These are phyloP conservation scores for Pungitius pungitius DNA, from an alignment of 2,113 vertebrate genomes.

Conservation along the genomic window DNA sequence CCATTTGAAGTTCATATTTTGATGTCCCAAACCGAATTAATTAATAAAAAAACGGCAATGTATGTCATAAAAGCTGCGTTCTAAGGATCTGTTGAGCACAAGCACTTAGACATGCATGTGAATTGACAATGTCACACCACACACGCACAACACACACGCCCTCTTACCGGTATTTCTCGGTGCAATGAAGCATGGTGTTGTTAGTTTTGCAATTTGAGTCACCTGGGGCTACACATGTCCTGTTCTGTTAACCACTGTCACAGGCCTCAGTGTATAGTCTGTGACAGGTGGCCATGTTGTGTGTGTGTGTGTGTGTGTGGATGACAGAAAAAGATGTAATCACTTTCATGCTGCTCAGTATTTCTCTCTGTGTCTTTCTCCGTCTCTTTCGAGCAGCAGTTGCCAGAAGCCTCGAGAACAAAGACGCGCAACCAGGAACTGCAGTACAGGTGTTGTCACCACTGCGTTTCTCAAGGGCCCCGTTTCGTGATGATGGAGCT, in stretches of 20 bases:
- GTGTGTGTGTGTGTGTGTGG: slow-evolving; percentile 12
- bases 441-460: slow-evolving; percentile 57
- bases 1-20: neutral
- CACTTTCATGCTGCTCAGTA: neutral
- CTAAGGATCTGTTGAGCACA: slow-evolving; percentile 17
- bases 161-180: slow-evolving; percentile 57
- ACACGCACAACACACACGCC: slow-evolving; percentile 26
- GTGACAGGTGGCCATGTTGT: slow-evolving; percentile 67
- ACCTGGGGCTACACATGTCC: slow-evolving; percentile 74
- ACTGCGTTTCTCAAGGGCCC: slow-evolving; percentile 49
- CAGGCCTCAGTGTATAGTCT: slow-evolving; percentile 34
- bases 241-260: slow-evolving; percentile 67
- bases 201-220: slow-evolving; percentile 73
- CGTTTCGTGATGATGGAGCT: slow-evolving; percentile 60
- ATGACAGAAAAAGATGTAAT: slow-evolving; percentile 41
- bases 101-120: slow-evolving; percentile 27
- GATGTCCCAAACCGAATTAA: neutral
- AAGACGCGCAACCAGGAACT: slow-evolving; percentile 52
- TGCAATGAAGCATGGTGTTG: slow-evolving; percentile 70
- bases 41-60: neutral
- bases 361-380: slow-evolving; percentile 28
- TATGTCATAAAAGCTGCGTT: neutral
- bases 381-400: neutral
- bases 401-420: slow-evolving; percentile 40
- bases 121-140: slow-evolving; percentile 29